A percentile compares a stretch with the other conserved stretches of the same genome.
These are phyloP conservation scores for Steatocranus sp. DNA, from an alignment of 2,797 vertebrate species.

Conservation along the genomic window DNA sequence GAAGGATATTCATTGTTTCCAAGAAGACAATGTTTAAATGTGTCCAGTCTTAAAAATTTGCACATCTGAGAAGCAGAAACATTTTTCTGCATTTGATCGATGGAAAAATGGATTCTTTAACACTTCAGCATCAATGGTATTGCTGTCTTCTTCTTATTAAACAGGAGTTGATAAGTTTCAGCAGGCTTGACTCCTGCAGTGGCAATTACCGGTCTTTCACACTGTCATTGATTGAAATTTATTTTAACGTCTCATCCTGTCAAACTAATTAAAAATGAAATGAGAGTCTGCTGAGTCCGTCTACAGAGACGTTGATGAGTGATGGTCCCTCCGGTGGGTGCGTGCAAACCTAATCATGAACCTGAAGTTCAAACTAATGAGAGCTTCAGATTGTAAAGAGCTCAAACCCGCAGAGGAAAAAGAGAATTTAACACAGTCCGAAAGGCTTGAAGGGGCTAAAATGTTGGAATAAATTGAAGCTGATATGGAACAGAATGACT, in stretches of 20 bases:
- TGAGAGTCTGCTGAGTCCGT: background rate
- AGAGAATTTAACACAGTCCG: background rate
- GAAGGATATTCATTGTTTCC: background rate
- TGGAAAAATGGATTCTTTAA: background rate
- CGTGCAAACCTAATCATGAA: slow-evolving; percentile 6
- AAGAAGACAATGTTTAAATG: background rate
- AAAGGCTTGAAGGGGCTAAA: background rate
- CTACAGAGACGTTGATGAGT: background rate
- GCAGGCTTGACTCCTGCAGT: background rate
- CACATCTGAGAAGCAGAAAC: background rate
- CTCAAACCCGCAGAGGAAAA: background rate
- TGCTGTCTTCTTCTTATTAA: background rate
- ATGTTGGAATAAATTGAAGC: background rate
- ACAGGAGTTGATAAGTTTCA: background rate
- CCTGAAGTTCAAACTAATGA: slow-evolving; percentile 45
- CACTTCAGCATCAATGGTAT: background rate
- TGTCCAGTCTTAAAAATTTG: background rate
- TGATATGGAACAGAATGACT: slow-evolving; percentile 5
- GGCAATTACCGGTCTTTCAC: slow-evolving; percentile 24
- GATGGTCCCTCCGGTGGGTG: background rate
- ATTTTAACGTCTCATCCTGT: slow-evolving; percentile 22
- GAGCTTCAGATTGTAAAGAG: slow-evolving; percentile 10
- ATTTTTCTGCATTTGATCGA: background rate
- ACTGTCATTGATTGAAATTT: slow-evolving; percentile 20
- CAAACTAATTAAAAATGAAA: slow-evolving; percentile 43